Conservation (phyloP, 2,797 vertebrate genomes). For the Caiman crocodilus region DNA sequence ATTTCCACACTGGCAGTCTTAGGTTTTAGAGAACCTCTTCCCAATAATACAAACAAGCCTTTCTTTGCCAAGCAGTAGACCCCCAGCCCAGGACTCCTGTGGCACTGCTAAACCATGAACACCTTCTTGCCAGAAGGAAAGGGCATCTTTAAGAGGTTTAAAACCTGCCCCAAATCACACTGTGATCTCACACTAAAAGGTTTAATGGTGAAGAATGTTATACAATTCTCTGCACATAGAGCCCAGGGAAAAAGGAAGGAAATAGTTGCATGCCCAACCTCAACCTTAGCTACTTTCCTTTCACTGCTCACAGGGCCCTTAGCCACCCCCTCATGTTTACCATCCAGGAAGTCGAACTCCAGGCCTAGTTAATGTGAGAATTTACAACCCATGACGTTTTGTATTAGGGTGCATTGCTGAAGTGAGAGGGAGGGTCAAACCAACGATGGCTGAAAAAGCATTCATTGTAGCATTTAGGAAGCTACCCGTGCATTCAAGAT, state of each 20-base stretch:
- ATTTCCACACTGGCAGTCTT: too few species aligned
- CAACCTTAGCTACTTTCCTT: not conserved
- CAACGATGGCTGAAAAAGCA: not conserved
- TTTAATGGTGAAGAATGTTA: not conserved
- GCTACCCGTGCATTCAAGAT: not conserved
- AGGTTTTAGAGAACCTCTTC: too few species aligned
- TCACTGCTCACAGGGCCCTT: not conserved
- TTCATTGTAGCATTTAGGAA: not conserved
- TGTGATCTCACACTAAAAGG: not conserved
- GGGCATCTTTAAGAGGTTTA: not conserved
- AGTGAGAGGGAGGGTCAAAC: not conserved
- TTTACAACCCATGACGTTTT: too few species aligned
- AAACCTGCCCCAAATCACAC: not conserved
- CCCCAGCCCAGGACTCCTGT: too few species aligned
- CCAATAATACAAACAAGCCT: too few species aligned
- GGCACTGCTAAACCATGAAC: not conserved
- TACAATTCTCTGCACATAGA: not conserved
- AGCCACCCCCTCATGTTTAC: too few species aligned
- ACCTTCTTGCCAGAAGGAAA: not conserved
- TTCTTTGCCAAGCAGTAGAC: too few species aligned
- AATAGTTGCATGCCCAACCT: not conserved
- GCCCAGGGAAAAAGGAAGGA: not conserved
- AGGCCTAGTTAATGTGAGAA: too few species aligned
- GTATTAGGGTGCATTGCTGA: too few species aligned
- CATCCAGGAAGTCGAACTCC: too few species aligned